A percentile compares a stretch with the other conserved stretches of the same genome.
phyloP scores from a whole-genome alignment of 2,113 vertebrate species.

The Phoenicopterus ruber region DNA sequence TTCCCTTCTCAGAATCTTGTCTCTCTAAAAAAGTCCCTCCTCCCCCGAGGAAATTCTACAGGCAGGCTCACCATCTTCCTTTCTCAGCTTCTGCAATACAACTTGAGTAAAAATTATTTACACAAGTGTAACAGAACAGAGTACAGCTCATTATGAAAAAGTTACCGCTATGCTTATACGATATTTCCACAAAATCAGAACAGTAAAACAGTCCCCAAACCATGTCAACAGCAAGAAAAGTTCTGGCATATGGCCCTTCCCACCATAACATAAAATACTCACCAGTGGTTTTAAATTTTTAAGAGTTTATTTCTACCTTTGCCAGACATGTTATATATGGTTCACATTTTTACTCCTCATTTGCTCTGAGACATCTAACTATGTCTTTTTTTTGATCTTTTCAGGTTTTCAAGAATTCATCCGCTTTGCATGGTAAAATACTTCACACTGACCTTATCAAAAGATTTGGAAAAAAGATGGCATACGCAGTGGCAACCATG shows the following conservation, averaged over 20 bases:
- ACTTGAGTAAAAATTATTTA: neutral
- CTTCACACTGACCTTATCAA: neutral
- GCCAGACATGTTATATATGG: neutral
- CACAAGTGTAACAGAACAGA: neutral
- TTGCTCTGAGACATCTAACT: neutral
- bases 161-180: neutral
- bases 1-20: constrained; percentile 30
- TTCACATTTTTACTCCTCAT: neutral
- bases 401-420: neutral
- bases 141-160: neutral
- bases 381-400: neutral
- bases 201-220: neutral
- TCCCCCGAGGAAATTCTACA: constrained; percentile 17
- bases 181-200: neutral
- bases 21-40: constrained; percentile 12
- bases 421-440: neutral
- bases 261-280: neutral
- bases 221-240: neutral
- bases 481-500: neutral
- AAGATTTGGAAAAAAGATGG: neutral
- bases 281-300: neutral
- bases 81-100: neutral
- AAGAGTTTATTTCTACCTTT: neutral
- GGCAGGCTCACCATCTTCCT: neutral
- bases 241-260: neutral